phyloP scores from a whole-genome alignment of 2,113 vertebrate species.

The Leptobrachium ailaonicum region DNA sequence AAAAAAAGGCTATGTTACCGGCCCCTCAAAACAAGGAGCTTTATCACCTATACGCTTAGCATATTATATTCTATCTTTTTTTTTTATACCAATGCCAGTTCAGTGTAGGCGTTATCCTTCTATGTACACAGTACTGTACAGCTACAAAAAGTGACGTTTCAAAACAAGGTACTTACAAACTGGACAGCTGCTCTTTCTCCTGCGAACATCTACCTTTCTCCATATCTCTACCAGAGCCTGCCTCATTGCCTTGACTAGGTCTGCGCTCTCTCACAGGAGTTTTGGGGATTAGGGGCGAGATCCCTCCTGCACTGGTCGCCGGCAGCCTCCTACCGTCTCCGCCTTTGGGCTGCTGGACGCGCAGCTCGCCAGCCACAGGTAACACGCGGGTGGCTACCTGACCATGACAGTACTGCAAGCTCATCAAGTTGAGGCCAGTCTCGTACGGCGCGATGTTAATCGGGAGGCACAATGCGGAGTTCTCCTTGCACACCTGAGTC shows the following conservation, averaged over 20 bases:
- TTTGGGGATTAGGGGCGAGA: not conserved
- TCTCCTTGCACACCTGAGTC: slow-evolving; percentile 35
- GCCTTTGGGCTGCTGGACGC: slow-evolving; percentile 2
- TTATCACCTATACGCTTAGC: too few relatives aligned
- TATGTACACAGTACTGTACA: slow-evolving; percentile 33
- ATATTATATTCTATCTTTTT: not conserved
- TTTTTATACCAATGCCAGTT: not conserved
- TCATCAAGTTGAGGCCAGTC: slow-evolving; percentile 29
- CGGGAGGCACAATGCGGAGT: slow-evolving; percentile 24
- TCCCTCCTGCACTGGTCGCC: slow-evolving; percentile 1
- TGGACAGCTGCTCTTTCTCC: slow-evolving; percentile 55
- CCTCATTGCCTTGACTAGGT: not conserved
- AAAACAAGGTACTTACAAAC: slow-evolving; percentile 71
- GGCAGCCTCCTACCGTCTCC: not conserved
- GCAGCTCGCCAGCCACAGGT: not conserved
- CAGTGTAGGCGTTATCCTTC: slow-evolving; percentile 41
- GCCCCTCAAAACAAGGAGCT: too few relatives aligned
- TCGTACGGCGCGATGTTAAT: slow-evolving; percentile 16
- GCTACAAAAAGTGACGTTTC: slow-evolving; percentile 17
- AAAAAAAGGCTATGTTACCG: too few relatives aligned
- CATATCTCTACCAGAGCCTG: slow-evolving; percentile 61
- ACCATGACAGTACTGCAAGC: slow-evolving; percentile 34
- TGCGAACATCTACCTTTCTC: slow-evolving; percentile 59
- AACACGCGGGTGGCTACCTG: slow-evolving; percentile 1
- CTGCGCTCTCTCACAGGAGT: not conserved